Evolutionary conservation across 23 tunicate species (phyloP).

Genomic region (Trididemnum miniatum): DNA sequence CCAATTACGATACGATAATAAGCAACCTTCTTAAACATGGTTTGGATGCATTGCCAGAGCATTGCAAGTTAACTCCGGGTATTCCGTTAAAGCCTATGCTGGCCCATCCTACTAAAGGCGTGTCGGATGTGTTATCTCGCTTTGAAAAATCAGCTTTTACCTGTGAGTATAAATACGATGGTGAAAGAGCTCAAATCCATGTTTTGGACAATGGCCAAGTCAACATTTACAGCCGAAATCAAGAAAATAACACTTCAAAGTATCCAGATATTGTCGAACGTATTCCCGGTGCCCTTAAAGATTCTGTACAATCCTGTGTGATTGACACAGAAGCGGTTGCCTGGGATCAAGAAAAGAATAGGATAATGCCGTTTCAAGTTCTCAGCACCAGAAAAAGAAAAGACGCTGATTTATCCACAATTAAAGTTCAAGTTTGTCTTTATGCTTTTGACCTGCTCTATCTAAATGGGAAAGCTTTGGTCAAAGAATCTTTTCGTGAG

Average conservation of each 20-base stretch:
- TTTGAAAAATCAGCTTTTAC: constrained; percentile 92
- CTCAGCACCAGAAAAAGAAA: constrained; percentile 90
- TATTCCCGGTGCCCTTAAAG: constrained; percentile 58
- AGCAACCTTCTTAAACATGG: constrained; percentile 70
- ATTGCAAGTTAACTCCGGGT: constrained; percentile 90
- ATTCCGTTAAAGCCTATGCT: constrained; percentile 96
- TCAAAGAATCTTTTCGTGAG: constrained; percentile 66
- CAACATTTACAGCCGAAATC: constrained; percentile 87
- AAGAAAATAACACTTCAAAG: constrained; percentile 95
- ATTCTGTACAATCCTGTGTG: constrained; percentile 80
- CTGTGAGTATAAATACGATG: constrained; percentile 97
- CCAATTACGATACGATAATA: constrained; percentile 87
- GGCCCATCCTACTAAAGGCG: constrained; percentile 99
- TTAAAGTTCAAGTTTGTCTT: constrained; percentile 98
- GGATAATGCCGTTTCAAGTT: constrained; percentile 95
- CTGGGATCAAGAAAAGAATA: constrained; percentile 90
- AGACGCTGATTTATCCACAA: constrained; percentile 84
- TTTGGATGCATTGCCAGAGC: constrained; percentile 70
- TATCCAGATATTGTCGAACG: constrained; percentile 95
- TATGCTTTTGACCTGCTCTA: constrained; percentile 98
- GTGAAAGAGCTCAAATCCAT: constrained; percentile 98
- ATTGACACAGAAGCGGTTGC: constrained; percentile 99
- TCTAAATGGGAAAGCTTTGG: constrained; percentile 92
- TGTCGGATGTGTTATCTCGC: constrained; percentile 71
- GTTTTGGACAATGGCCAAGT: constrained; percentile 74